phyloP scores from a whole-genome alignment of 1,140 invertebrate species.

The Ridgeia piscesae region DNA sequence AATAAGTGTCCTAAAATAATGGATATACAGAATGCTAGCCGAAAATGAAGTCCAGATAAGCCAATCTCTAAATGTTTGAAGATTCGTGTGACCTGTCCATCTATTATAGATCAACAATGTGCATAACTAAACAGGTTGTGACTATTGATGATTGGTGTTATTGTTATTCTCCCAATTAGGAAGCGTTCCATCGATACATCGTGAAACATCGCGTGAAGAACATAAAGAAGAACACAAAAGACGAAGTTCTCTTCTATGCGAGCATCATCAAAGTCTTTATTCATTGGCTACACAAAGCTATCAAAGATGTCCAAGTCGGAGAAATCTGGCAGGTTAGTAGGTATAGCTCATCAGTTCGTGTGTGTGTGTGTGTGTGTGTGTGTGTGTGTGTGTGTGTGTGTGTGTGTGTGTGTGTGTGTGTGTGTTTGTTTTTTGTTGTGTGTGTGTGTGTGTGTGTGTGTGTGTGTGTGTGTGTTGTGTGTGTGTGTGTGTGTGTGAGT shows the following conservation, averaged over 20 bases:
- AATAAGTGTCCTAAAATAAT: no score
- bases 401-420: not conserved
- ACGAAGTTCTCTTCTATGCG: not conserved
- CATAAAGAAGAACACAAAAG: not conserved
- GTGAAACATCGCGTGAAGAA: not conserved
- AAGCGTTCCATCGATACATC: not conserved
- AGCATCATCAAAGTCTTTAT: not conserved
- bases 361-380: slow-evolving; percentile 21
- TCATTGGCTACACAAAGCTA: not conserved
- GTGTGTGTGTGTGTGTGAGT: slow-evolving; percentile 16
- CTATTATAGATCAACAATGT: no score
- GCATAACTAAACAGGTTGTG: not conserved
- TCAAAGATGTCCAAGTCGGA: not conserved
- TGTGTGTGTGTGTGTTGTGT: not conserved
- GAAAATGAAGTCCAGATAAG: no score
- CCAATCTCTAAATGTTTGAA: no score
- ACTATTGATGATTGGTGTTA: not conserved
- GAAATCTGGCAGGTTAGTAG: slow-evolving; percentile 18
- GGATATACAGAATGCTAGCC: no score
- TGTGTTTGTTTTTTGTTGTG: not conserved
- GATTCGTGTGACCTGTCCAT: no score
- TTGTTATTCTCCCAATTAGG: not conserved
- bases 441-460: not conserved
- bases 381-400: slow-evolving; percentile 26
- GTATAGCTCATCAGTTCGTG: not conserved